Evolutionary conservation across 2,888 invertebrate genomes (phyloP).

Genomic region (Branchinecta sandiegonensis): DNA sequence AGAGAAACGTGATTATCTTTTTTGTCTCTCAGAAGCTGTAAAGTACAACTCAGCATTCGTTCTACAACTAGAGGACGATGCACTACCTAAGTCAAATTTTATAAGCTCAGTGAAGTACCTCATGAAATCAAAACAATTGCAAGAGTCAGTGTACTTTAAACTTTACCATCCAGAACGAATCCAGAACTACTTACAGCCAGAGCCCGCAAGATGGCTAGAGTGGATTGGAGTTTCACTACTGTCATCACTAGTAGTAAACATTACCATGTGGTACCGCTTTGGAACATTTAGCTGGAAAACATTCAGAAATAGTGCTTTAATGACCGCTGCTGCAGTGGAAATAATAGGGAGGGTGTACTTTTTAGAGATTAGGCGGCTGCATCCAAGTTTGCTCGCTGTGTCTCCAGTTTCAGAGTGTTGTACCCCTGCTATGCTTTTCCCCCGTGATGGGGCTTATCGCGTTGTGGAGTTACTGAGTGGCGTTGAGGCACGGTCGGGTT

Average conservation of each 20-base stretch:
- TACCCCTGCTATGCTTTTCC: conserved; percentile 18
- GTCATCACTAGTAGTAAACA: background rate
- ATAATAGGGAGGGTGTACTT: conserved; percentile 2
- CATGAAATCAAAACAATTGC: background rate
- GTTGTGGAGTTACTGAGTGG: background rate
- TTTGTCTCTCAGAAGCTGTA: background rate
- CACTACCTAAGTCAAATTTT: background rate
- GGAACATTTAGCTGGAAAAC: conserved; percentile 3
- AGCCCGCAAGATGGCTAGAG: conserved; percentile 17
- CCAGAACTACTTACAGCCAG: conserved; percentile 21
- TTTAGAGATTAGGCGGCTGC: background rate
- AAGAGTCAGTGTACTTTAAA: conserved; percentile 19
- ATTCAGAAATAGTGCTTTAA: background rate
- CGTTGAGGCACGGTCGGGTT: conserved; percentile 1
- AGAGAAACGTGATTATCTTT: background rate
- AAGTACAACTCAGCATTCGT: background rate
- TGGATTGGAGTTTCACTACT: conserved; percentile 19
- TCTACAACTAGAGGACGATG: background rate
- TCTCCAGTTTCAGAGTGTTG: conserved; percentile 18
- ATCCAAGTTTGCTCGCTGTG: background rate
- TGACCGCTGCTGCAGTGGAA: background rate
- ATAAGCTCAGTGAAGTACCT: background rate
- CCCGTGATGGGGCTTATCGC: background rate
- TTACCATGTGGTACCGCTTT: background rate
- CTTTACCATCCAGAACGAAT: conserved; percentile 20